Conservation (phyloP, 2,113 vertebrate genomes). For the Channa argus region DNA sequence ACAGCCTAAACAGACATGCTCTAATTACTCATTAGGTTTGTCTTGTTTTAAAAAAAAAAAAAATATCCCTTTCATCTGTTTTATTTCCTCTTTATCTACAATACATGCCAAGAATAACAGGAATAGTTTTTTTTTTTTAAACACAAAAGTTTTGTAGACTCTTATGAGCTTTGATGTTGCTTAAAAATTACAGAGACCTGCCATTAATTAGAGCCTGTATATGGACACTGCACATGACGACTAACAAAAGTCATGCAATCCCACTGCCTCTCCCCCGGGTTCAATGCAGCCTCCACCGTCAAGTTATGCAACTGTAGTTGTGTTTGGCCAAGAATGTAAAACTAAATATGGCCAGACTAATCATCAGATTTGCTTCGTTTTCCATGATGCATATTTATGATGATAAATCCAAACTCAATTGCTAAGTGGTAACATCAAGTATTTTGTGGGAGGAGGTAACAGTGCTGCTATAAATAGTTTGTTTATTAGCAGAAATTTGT, state of each 20-base stretch:
- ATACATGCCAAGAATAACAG: conserved; percentile 72
- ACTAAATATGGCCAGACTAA: conserved; percentile 51
- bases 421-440: conserved; percentile 39
- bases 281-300: conserved; percentile 62
- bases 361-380: conserved; percentile 66
- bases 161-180: conserved; percentile 81
- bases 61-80: conserved; percentile 44
- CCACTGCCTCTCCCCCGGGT: conserved; percentile 64
- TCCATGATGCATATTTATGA: conserved; percentile 64
- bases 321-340: conserved; percentile 46
- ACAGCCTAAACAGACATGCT: conserved; percentile 55
- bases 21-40: conserved; percentile 54
- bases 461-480: conserved; percentile 7
- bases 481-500: background rate
- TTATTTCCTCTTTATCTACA: conserved; percentile 47
- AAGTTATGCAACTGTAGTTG: conserved; percentile 54
- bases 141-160: conserved; percentile 78
- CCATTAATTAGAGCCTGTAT: conserved; percentile 83
- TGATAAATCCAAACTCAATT: conserved; percentile 8
- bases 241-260: conserved; percentile 73
- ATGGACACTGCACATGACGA: conserved; percentile 73
- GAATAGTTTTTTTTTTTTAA: conserved; percentile 67
- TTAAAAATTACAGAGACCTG: conserved; percentile 74
- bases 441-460: conserved; percentile 5
- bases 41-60: conserved; percentile 24